phyloP scores from a whole-genome alignment of 1,140 invertebrate species.

The Tigriopus japonicus region DNA sequence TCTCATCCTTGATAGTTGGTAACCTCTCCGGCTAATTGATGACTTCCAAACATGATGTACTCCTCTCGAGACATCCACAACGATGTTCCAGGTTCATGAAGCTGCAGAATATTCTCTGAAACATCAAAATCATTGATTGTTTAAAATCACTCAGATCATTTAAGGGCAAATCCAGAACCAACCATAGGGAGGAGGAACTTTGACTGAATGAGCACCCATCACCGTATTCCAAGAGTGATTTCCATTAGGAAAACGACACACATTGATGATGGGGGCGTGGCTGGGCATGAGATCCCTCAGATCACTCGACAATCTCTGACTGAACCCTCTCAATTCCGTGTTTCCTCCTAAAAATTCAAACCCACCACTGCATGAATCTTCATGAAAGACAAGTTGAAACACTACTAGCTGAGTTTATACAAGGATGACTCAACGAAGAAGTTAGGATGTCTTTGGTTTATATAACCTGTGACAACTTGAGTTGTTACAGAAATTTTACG shows the following conservation, averaged over 20 bases:
- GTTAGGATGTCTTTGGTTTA: too few relatives aligned
- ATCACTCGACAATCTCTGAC: constrained; percentile 28
- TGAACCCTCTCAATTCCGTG: constrained; percentile 30
- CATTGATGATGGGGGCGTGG: constrained; percentile 27
- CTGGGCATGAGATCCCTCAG: constrained; percentile 28
- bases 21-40: constrained; percentile 21
- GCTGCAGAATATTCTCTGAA: neutral
- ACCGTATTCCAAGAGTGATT: constrained; percentile 27
- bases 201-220: constrained; percentile 27
- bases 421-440: too few relatives aligned
- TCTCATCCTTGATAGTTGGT: neutral
- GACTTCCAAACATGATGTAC: constrained; percentile 31
- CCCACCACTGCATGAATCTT: too few relatives aligned
- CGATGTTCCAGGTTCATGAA: constrained; percentile 24
- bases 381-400: too few relatives aligned
- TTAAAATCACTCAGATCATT: too few relatives aligned
- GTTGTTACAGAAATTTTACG: too few relatives aligned
- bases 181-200: constrained; percentile 4
- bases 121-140: too few relatives aligned
- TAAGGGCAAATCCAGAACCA: constrained; percentile 26
- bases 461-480: too few relatives aligned
- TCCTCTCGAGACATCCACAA: constrained; percentile 32
- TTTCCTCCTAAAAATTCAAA: constrained; percentile 23
- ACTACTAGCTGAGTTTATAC: too few relatives aligned
- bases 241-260: constrained; percentile 27